Conservation (phyloP, 2,888 invertebrate species). For the Boloria selene region DNA sequence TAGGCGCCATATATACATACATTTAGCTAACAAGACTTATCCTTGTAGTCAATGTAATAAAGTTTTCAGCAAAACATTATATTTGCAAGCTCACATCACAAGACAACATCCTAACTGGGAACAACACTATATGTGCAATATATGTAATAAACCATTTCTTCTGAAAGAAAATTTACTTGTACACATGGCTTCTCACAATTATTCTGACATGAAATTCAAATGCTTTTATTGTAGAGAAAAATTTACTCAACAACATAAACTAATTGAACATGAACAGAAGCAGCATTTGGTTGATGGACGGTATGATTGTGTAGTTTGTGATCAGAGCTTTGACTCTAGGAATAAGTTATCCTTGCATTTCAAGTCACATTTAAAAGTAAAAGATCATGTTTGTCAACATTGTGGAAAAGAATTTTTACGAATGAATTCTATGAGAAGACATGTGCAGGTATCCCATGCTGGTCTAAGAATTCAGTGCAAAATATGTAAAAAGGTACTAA, state of each 20-base stretch:
- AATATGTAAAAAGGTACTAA: conserved; percentile 90
- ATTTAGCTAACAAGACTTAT: conserved; percentile 85
- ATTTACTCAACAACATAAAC: conserved; percentile 55
- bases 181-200: conserved; percentile 88
- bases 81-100: conserved; percentile 84
- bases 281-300: conserved; percentile 90
- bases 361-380: conserved; percentile 87
- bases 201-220: conserved; percentile 75
- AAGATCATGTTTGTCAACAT: conserved; percentile 89
- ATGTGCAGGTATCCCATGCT: conserved; percentile 88
- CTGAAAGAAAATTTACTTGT: conserved; percentile 88
- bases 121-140: conserved; percentile 85
- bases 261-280: conserved; percentile 87
- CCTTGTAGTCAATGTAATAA: conserved; percentile 84
- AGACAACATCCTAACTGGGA: conserved; percentile 76
- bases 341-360: conserved; percentile 84
- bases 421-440: conserved; percentile 88
- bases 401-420: conserved; percentile 91
- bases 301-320: conserved; percentile 87
- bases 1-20: conserved; percentile 85
- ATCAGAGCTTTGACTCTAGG: conserved; percentile 86
- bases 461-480: conserved; percentile 90
- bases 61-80: conserved; percentile 84
- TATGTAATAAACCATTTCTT: conserved; percentile 89
- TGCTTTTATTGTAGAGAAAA: conserved; percentile 84